Conservation (phyloP, 2,797 vertebrate species). For the Gymnothorax reevesii region DNA sequence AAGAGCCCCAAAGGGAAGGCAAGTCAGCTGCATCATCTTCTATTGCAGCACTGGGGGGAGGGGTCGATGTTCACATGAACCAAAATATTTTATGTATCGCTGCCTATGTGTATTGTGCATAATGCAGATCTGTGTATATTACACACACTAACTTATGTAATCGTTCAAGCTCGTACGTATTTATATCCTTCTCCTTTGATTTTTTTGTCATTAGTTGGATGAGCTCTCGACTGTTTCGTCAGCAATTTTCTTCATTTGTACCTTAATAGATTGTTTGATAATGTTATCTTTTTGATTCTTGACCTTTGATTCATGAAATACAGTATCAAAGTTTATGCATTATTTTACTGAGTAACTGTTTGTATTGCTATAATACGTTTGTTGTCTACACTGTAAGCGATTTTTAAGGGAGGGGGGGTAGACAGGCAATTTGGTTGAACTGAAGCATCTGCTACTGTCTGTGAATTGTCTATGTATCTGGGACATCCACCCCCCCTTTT, state of each 20-base stretch:
- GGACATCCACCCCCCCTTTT: too few species aligned
- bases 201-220: not conserved
- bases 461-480: not conserved
- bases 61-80: not conserved
- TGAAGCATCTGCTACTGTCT: not conserved
- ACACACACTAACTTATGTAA: not conserved
- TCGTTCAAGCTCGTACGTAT: not conserved
- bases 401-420: not conserved
- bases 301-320: not conserved
- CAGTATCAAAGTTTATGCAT: constrained; percentile 2
- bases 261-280: not conserved
- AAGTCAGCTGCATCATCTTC: not conserved
- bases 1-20: constrained; percentile 97
- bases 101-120: not conserved
- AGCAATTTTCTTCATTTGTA: not conserved
- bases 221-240: not conserved
- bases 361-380: not conserved
- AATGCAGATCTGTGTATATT: not conserved
- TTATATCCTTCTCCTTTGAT: not conserved
- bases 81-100: not conserved
- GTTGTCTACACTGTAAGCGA: not conserved
- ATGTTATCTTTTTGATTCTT: not conserved
- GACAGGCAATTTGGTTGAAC: not conserved
- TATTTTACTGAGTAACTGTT: not conserved
- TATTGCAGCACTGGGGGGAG: not conserved